These are phyloP conservation scores for Rhynchomys soricoides DNA, from an alignment of 2,113 vertebrate genomes.

Conservation along the genomic window DNA sequence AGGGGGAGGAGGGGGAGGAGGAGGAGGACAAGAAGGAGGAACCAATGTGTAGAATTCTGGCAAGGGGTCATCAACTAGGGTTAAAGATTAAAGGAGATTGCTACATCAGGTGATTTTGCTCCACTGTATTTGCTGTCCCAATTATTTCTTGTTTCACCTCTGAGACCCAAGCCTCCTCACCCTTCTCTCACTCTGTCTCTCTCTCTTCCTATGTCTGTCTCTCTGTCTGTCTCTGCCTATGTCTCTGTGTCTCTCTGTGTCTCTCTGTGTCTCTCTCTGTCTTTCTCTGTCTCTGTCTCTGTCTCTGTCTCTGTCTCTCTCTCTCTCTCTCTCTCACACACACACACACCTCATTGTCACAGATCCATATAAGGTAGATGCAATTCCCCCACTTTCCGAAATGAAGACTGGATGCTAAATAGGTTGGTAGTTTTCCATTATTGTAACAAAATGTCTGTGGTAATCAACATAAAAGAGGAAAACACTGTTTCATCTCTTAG, in stretches of 20 bases:
- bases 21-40: neutral
- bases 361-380: neutral
- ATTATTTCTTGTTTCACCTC: neutral
- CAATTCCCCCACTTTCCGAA: neutral
- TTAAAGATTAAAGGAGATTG: neutral
- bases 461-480: neutral
- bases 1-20: too few relatives aligned
- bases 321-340: neutral
- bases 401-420: neutral
- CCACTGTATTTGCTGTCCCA: neutral
- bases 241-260: neutral
- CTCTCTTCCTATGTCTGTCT: rapidly evolving
- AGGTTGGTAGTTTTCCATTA: neutral
- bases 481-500: neutral
- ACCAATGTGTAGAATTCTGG: neutral
- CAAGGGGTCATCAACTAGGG: neutral
- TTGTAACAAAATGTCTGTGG: neutral
- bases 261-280: neutral
- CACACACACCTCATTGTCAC: neutral
- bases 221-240: too few relatives aligned
- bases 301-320: neutral
- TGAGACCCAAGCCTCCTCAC: neutral
- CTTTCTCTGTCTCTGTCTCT: rapidly evolving
- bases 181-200: neutral
- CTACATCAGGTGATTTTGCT: neutral